Conservation (phyloP, 2,113 vertebrate genomes). For the Xerus inauris region DNA sequence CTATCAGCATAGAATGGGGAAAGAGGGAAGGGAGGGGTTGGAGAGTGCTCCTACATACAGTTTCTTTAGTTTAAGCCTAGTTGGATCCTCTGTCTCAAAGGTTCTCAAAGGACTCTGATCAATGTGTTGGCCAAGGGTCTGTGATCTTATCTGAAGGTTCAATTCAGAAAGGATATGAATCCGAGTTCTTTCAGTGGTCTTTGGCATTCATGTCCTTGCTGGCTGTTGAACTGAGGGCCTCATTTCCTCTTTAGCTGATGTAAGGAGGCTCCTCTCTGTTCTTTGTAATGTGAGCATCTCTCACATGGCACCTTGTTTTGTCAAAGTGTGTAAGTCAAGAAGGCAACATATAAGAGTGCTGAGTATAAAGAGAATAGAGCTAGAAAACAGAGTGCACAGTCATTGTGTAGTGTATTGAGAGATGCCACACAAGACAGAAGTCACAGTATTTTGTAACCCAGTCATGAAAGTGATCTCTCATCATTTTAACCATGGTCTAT, state of each 20-base stretch:
- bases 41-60: too few relatives aligned
- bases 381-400: neutral
- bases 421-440: neutral
- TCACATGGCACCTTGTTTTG: neutral
- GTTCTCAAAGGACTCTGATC: neutral
- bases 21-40: too few relatives aligned
- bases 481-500: neutral
- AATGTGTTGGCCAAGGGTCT: neutral
- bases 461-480: neutral
- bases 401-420: neutral
- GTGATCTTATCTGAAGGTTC: neutral
- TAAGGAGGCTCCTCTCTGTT: neutral
- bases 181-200: neutral
- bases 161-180: neutral
- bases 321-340: neutral
- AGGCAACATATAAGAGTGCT: neutral
- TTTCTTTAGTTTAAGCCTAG: neutral
- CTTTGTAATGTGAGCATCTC: neutral
- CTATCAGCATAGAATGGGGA: too few relatives aligned
- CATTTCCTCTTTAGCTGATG: neutral
- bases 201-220: neutral
- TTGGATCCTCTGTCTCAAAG: neutral
- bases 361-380: neutral
- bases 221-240: neutral
- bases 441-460: neutral